Conservation (phyloP, 1,140 invertebrate species). For the Plodia interpunctella region DNA sequence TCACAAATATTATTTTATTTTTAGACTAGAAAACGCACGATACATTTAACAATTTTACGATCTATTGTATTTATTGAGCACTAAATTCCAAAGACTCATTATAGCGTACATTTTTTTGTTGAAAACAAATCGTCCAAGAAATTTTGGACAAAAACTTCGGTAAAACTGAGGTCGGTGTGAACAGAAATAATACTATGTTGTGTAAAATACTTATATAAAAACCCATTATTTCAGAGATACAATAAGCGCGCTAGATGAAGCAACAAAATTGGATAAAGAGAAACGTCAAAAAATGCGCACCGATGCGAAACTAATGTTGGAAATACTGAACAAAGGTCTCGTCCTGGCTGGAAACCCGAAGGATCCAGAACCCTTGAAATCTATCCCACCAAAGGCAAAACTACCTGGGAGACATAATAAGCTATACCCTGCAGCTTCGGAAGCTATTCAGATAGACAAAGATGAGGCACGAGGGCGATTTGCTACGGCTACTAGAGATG, state of each 20-base stretch:
- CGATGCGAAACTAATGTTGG: constrained; percentile 85
- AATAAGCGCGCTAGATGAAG: constrained; percentile 80
- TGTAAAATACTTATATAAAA: neutral
- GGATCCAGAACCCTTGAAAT: constrained; percentile 52
- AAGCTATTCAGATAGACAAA: constrained; percentile 77
- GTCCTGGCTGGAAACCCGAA: constrained; percentile 63
- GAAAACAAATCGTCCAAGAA: too few relatives aligned
- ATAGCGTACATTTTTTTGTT: neutral
- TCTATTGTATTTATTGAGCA: too few relatives aligned
- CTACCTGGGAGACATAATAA: constrained; percentile 69
- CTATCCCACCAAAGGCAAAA: constrained; percentile 54
- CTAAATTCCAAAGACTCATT: neutral
- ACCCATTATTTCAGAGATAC: constrained; percentile 70
- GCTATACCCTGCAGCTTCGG: constrained; percentile 77
- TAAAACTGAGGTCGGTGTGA: too few relatives aligned
- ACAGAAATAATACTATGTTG: neutral
- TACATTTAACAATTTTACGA: too few relatives aligned
- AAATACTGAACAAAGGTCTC: constrained; percentile 80
- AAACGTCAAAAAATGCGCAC: constrained; percentile 81
- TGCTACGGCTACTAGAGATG: constrained; percentile 80
- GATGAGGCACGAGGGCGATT: constrained; percentile 72
- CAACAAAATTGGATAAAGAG: constrained; percentile 80
- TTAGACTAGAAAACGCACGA: neutral
- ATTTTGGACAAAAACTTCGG: too few relatives aligned
- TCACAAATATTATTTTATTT: too few relatives aligned